A percentile compares a stretch with the other conserved stretches of the same genome.
Evolutionary conservation across 2,888 invertebrate genomes (phyloP).

Genomic region (Agrilus mali): DNA sequence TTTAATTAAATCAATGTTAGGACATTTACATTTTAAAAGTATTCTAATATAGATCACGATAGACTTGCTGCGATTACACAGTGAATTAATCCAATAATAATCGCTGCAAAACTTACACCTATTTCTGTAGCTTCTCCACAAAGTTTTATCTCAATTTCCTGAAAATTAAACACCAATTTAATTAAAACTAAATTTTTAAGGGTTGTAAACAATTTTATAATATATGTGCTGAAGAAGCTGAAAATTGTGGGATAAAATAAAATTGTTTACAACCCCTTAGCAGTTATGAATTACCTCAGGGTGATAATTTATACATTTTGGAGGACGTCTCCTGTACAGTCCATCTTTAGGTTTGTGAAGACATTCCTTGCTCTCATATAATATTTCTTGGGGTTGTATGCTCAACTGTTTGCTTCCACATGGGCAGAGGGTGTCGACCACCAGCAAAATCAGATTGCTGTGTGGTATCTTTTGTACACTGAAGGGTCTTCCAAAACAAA

Average conservation of each 20-base stretch:
- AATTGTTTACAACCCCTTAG: no score
- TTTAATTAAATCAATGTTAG: no score
- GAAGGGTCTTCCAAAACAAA: conserved; percentile 53
- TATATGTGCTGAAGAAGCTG: no score
- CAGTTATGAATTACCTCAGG: conserved; percentile 51
- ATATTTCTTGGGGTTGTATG: conserved; percentile 61
- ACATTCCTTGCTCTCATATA: conserved; percentile 43
- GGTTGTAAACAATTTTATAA: conserved; percentile 1
- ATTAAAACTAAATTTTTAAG: no score
- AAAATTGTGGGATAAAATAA: no score
- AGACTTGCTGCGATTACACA: conserved; percentile 21
- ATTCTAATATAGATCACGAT: conserved; percentile 22
- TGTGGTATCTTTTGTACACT: conserved; percentile 86
- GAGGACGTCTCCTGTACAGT: conserved; percentile 59
- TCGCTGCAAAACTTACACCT: conserved; percentile 13
- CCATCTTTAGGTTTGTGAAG: conserved; percentile 50
- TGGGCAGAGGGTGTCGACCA: conserved; percentile 79
- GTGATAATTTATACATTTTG: conserved; percentile 79
- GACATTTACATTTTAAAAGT: conserved; percentile 10
- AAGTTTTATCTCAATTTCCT: conserved; percentile 55
- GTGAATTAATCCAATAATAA: conserved; percentile 19
- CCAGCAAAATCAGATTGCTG: conserved; percentile 77
- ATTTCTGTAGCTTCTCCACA: conserved; percentile 39
- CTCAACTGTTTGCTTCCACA: conserved; percentile 79
- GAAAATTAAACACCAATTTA: conserved; percentile 19